Conservation (phyloP, 2,113 vertebrate species). For the Megaceryle torquata region DNA sequence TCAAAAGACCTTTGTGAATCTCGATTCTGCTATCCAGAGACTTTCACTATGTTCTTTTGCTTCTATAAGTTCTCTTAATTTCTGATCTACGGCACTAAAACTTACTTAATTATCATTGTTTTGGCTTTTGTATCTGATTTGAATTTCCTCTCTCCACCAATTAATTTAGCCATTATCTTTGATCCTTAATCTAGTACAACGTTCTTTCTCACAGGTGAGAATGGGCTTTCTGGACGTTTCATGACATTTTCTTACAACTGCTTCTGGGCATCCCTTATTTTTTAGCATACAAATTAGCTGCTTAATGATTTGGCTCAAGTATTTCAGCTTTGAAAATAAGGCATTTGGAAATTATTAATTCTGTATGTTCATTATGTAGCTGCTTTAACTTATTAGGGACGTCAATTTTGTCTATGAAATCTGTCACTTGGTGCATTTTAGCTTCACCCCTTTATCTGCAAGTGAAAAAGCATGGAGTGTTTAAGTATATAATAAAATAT, state of each 20-base stretch:
- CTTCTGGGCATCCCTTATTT: not conserved
- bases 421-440: not conserved
- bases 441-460: not conserved
- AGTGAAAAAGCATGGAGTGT: not conserved
- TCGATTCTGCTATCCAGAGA: not conserved
- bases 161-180: not conserved
- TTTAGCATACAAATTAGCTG: not conserved
- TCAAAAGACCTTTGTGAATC: not conserved
- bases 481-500: not conserved
- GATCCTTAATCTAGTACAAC: not conserved
- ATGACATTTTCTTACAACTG: not conserved
- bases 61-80: not conserved
- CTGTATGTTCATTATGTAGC: not conserved
- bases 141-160: not conserved
- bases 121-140: not conserved
- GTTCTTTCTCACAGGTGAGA: not conserved
- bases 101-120: not conserved
- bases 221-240: not conserved
- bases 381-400: not conserved
- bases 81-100: not conserved
- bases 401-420: not conserved
- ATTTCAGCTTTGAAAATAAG: not conserved
- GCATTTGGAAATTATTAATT: not conserved
- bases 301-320: not conserved
- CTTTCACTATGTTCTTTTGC: not conserved